These are phyloP conservation scores for Thunnus maccoyii DNA, from an alignment of 2,113 vertebrate genomes.

Conservation along the genomic window DNA sequence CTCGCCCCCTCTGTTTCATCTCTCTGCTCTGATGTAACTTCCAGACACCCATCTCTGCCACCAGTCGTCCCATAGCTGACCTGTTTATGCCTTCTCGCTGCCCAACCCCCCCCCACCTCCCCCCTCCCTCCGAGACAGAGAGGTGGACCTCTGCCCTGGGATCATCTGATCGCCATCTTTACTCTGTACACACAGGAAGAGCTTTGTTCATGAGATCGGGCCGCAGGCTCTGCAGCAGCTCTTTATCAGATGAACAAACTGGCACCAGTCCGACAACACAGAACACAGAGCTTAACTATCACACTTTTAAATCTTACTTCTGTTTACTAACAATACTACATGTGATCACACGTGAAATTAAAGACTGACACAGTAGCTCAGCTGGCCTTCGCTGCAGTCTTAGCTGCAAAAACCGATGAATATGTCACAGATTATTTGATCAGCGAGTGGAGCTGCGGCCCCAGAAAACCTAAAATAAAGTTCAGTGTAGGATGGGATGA, in stretches of 20 bases:
- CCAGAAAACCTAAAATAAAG: slow-evolving; percentile 24
- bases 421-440: slow-evolving; percentile 26
- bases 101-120: neutral
- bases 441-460: neutral
- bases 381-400: neutral
- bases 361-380: neutral
- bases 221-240: slow-evolving; percentile 35
- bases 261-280: neutral
- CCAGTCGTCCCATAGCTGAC: slow-evolving; percentile 22
- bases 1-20: slow-evolving; percentile 35
- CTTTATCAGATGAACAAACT: slow-evolving; percentile 46
- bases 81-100: slow-evolving; percentile 16
- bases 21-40: slow-evolving; percentile 43
- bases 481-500: slow-evolving; percentile 13
- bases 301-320: neutral
- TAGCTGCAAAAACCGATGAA: neutral
- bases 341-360: slow-evolving; percentile 9
- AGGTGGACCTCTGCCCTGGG: slow-evolving; percentile 11
- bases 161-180: slow-evolving; percentile 61
- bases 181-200: slow-evolving; percentile 55
- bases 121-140: neutral
- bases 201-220: slow-evolving; percentile 39
- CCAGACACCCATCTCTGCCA: slow-evolving; percentile 57
- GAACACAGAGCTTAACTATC: neutral
- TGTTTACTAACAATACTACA: slow-evolving; percentile 12